These are phyloP conservation scores for Xanthia togata DNA, from an alignment of 2,888 invertebrate species.

Conservation along the genomic window DNA sequence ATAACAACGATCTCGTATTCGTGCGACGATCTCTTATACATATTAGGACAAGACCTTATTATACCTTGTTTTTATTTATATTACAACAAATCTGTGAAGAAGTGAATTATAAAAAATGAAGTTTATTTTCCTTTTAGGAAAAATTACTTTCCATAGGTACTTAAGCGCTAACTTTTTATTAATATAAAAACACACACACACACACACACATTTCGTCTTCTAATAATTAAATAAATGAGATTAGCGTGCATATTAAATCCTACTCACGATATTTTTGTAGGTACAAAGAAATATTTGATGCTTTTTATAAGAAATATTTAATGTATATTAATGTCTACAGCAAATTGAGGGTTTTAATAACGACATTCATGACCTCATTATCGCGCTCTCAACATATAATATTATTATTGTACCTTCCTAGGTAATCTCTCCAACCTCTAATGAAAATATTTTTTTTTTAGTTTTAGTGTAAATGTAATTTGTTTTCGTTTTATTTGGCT, in stretches of 20 bases:
- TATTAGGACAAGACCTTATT: not conserved
- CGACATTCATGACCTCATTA: not conserved
- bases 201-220: not conserved
- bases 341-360: slow-evolving; percentile 7
- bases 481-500: no score
- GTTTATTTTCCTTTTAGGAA: not conserved
- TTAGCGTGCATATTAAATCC: not conserved
- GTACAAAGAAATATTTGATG: slow-evolving; percentile 11
- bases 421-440: not conserved
- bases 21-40: not conserved
- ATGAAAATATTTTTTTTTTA: not conserved
- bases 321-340: slow-evolving; percentile 2
- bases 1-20: not conserved
- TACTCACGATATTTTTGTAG: not conserved
- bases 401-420: not conserved
- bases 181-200: not conserved
- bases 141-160: no score
- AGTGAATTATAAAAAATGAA: no score
- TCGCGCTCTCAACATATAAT: not conserved
- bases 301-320: slow-evolving; percentile 13
- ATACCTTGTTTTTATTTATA: no score
- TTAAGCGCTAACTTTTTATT: not conserved
- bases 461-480: not conserved
- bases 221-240: slow-evolving; percentile 1
- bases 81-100: no score